phyloP scores from a whole-genome alignment of 2,113 vertebrate species.

The Lepus europaeus region DNA sequence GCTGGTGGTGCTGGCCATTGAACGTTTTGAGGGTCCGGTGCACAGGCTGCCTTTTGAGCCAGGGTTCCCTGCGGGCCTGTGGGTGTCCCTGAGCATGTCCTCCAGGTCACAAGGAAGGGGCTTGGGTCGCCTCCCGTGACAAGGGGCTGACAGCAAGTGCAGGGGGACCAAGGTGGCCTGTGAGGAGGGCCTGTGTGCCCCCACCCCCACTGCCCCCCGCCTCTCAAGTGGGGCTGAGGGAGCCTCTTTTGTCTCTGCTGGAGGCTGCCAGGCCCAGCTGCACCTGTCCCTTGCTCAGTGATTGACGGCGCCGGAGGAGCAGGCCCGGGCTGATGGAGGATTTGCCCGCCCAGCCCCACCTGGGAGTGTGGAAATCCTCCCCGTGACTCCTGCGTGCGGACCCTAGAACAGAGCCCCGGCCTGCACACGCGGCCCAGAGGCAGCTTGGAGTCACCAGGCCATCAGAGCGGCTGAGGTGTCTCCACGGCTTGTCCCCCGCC shows the following conservation, averaged over 20 bases:
- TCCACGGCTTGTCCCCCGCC: background rate
- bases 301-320: conserved; percentile 23
- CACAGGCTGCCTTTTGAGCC: background rate
- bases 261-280: conserved; percentile 44
- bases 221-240: background rate
- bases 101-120: background rate
- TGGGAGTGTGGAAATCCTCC: background rate
- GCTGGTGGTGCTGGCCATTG: background rate
- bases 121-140: background rate
- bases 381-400: background rate
- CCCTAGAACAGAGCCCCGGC: background rate
- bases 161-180: background rate
- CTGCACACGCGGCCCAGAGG: background rate
- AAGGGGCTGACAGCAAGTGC: background rate
- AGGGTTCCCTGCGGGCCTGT: background rate
- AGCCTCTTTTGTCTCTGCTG: conserved; percentile 47
- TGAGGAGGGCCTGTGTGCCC: background rate
- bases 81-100: background rate
- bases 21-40: background rate
- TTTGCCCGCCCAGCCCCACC: background rate
- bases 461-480: background rate
- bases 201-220: background rate
- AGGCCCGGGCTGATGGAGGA: background rate
- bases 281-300: conserved; percentile 59
- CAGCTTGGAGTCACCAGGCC: background rate